Evolutionary conservation across 2,797 vertebrate species (phyloP), one percentile per base, ranked within the genome.

Genomic region (Mormyrops attenuatus): DNA sequence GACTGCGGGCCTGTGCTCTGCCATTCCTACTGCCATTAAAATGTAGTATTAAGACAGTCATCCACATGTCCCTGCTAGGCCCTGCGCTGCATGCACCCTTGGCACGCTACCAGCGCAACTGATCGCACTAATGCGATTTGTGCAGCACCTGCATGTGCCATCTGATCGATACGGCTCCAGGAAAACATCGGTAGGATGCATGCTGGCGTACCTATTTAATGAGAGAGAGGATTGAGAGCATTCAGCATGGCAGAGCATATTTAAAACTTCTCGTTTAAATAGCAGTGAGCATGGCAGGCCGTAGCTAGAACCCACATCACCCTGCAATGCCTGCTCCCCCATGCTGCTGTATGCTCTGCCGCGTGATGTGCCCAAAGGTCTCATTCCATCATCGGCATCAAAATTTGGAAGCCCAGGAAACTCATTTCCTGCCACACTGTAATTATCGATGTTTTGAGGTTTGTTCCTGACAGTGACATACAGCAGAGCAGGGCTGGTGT

Each of bases 391-490:
- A 80, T 44, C 38, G 5, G 73, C 17, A 80, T 80, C 38, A 38
- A 80, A 44, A 44, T 80, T 20, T 44, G 38, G 73, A 47, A 82
- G 20, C 77, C 20, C 41, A 47, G 17, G 77, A 5, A n/a, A 47
- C 41, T 47, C 41, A 20, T 82, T 82, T 82, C 77, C 77, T 82
- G 38, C 77, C 8, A n/a, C 77, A 82, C 77, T 82, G 69, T 73
- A 82, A 82, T 82, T 82, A 82, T 17, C 38, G 8, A 20, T 82
- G 77, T 82, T 82, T n/a, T 82, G 77, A 82, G 41, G 77, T 82
- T 82, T 47, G 77, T 82, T 47, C 38, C 77, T 82, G 77, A 82
- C 77, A 47, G 77, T 82, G 77, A 82, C 77, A 82, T 82, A 47
- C 77, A 82, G 38, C 77, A 82, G 77, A n/a, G 13, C 20, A 47